Evolutionary conservation across 2,888 invertebrate species (phyloP).

Genomic region (Cephus nigrinus): DNA sequence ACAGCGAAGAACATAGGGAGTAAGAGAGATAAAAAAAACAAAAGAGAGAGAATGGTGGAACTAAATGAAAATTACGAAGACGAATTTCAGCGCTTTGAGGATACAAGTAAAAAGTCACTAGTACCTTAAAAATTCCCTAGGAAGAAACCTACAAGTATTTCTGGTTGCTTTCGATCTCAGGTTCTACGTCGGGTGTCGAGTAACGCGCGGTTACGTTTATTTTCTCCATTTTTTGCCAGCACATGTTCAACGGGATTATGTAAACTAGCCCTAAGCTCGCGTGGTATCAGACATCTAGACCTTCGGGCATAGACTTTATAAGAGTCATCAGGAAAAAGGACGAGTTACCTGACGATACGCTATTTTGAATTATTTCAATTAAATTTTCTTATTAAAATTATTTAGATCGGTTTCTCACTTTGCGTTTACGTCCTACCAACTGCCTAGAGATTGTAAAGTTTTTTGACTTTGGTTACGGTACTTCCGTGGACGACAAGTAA

Average conservation of each 20-base stretch:
- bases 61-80: background rate
- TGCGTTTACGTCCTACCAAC: background rate
- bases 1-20: slow-evolving; percentile 35
- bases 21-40: background rate
- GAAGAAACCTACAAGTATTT: background rate
- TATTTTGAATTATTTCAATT: background rate
- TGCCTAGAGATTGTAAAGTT: background rate
- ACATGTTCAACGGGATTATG: background rate
- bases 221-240: background rate
- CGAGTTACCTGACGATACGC: background rate
- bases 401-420: background rate
- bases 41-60: background rate
- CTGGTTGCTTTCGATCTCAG: background rate
- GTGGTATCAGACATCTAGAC: background rate
- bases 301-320: background rate
- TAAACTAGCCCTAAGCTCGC: background rate
- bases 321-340: background rate
- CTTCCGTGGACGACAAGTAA: background rate
- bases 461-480: background rate
- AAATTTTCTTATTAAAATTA: background rate
- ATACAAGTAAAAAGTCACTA: background rate
- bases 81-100: background rate
- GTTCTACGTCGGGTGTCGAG: background rate
- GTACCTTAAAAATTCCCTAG: background rate
- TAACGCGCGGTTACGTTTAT: background rate